Percentiles rank a stretch among this genome's conserved stretches.
Conservation (phyloP, 2,797 vertebrate genomes). For the Nyctibius grandis region DNA sequence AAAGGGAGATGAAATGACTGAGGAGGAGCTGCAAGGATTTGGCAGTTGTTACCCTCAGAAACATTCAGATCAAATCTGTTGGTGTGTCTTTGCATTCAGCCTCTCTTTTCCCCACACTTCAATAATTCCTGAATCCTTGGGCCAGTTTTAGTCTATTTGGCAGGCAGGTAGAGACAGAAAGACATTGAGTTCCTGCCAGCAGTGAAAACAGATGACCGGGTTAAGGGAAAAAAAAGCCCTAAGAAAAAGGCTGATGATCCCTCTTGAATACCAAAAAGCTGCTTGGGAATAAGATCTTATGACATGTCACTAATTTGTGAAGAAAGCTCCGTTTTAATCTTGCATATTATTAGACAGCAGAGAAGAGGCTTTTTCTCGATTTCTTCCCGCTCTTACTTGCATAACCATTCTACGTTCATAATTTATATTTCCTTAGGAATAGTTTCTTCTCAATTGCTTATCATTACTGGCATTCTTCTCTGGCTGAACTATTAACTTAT, state of each 20-base stretch:
- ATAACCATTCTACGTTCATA: neutral
- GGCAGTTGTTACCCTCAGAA: neutral
- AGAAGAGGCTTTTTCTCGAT: neutral
- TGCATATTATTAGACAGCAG: neutral
- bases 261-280: neutral
- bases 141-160: neutral
- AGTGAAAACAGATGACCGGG: neutral
- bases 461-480: neutral
- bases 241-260: neutral
- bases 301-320: conserved; percentile 5
- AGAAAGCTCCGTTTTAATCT: neutral
- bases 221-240: neutral
- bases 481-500: neutral
- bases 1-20: neutral
- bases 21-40: neutral
- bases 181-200: neutral
- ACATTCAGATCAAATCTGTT: neutral
- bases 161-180: neutral
- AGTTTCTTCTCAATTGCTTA: neutral
- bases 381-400: neutral
- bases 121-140: neutral
- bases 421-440: neutral
- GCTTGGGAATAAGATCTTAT: neutral
- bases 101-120: neutral
- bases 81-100: neutral